Evolutionary conservation across 2,888 invertebrate genomes (phyloP).

Genomic region (Tipula vernalis): DNA sequence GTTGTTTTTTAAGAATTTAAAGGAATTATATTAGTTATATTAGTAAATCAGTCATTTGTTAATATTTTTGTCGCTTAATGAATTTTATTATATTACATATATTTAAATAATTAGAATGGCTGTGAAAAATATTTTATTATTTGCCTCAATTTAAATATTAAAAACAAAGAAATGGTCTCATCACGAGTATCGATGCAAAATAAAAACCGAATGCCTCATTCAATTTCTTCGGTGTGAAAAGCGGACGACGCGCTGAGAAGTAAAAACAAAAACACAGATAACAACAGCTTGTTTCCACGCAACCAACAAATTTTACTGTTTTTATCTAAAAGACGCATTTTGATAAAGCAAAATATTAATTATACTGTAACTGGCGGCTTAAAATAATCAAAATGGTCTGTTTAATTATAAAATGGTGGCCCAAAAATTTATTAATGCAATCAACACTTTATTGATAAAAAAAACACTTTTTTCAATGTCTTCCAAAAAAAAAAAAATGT

Average conservation of each 20-base stretch:
- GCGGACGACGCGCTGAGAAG: background rate
- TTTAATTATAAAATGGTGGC: background rate
- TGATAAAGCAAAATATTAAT: too few relatives aligned
- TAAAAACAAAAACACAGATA: too few relatives aligned
- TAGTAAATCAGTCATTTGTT: background rate
- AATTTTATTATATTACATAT: background rate
- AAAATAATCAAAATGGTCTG: too few relatives aligned
- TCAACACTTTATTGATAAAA: slow-evolving; percentile 4
- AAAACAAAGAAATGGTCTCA: background rate
- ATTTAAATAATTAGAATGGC: background rate
- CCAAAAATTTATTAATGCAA: background rate
- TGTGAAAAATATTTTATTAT: background rate
- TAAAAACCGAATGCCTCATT: background rate
- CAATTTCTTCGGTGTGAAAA: background rate
- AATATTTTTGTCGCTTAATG: background rate
- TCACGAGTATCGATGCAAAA: background rate
- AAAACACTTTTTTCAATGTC: background rate
- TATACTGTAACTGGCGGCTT: too few relatives aligned
- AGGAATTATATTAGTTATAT: too few relatives aligned
- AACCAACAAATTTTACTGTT: background rate
- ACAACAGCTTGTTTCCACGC: too few relatives aligned
- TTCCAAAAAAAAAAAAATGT: background rate
- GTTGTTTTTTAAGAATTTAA: too few relatives aligned
- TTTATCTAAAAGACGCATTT: background rate
- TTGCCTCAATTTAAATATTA: background rate